These are phyloP conservation scores for Psittacula derbiana DNA, from an alignment of 2,797 vertebrate genomes.

Conservation along the genomic window DNA sequence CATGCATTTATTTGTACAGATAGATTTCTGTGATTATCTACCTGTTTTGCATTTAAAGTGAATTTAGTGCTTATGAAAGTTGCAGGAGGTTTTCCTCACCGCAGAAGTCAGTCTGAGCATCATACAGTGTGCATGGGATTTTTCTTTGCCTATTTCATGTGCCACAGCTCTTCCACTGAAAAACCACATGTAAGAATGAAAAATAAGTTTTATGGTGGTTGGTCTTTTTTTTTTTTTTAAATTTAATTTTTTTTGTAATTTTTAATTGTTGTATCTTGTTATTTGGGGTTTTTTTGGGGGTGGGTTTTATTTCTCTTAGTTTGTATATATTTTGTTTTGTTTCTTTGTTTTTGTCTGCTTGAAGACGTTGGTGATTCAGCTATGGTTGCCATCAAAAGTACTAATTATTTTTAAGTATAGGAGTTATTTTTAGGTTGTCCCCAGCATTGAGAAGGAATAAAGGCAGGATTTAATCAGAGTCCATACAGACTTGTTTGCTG, in stretches of 20 bases:
- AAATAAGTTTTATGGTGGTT: not conserved
- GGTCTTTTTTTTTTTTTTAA: not conserved
- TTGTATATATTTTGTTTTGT: not conserved
- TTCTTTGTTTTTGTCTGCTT: not conserved
- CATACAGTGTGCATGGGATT: not conserved
- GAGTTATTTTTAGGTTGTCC: not conserved
- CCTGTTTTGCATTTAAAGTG: not conserved
- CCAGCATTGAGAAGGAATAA: not conserved
- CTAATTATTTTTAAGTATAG: not conserved
- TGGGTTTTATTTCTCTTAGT: fast-evolving
- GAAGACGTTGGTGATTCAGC: not conserved
- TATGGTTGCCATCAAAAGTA: not conserved
- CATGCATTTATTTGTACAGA: not conserved
- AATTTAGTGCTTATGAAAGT: not conserved
- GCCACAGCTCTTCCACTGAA: not conserved
- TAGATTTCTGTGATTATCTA: not conserved
- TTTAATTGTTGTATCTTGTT: not conserved
- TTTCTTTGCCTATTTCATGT: not conserved
- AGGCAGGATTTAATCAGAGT: not conserved
- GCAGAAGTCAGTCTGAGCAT: not conserved
- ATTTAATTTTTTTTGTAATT: not conserved
- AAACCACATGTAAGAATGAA: not conserved
- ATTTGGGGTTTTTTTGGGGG: not conserved
- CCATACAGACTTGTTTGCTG: not conserved
- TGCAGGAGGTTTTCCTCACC: not conserved